A percentile compares a stretch with the other conserved stretches of the same genome.
phyloP scores from a whole-genome alignment of 2,888 invertebrate genomes.

The Macaria notata region DNA sequence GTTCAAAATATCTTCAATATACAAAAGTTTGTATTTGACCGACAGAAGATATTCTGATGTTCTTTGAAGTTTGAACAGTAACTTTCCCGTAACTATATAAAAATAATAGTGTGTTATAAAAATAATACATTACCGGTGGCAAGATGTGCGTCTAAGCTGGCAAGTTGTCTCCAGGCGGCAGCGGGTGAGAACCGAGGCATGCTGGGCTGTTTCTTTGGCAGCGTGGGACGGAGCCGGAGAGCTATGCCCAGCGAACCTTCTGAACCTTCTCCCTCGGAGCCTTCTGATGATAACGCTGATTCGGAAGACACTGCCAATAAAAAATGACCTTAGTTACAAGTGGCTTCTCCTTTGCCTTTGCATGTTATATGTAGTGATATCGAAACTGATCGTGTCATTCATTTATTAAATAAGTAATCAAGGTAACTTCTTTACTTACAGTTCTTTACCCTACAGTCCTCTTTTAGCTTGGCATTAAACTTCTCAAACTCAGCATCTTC shows the following conservation, averaged over 20 bases:
- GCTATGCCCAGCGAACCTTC: constrained; percentile 84
- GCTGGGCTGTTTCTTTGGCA: constrained; percentile 89
- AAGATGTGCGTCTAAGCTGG: constrained; percentile 82
- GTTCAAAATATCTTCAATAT: too few species aligned
- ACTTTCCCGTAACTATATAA: too few species aligned
- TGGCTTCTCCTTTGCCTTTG: too few species aligned
- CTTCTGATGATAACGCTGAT: constrained; percentile 80
- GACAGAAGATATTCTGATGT: too few species aligned
- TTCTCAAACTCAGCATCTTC: constrained; percentile 71
- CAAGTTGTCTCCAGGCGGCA: constrained; percentile 90
- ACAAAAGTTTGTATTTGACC: too few species aligned
- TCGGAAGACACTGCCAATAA: constrained; percentile 73
- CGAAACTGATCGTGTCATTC: too few species aligned
- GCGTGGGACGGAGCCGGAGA: constrained; percentile 87
- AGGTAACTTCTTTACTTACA: constrained; percentile 36
- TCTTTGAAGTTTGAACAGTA: too few species aligned
- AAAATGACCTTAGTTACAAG: too few species aligned
- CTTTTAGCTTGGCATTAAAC: constrained; percentile 65
- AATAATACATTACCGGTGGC: constrained; percentile 50
- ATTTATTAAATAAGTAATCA: too few species aligned
- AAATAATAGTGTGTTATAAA: too few species aligned
- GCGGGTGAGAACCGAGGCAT: constrained; percentile 92
- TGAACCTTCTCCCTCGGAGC: constrained; percentile 75
- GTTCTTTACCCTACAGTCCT: constrained; percentile 65
- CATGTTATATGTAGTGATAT: too few species aligned